These are phyloP conservation scores for Dryobotodes eremita DNA, from an alignment of 2,888 invertebrate genomes.

Conservation along the genomic window DNA sequence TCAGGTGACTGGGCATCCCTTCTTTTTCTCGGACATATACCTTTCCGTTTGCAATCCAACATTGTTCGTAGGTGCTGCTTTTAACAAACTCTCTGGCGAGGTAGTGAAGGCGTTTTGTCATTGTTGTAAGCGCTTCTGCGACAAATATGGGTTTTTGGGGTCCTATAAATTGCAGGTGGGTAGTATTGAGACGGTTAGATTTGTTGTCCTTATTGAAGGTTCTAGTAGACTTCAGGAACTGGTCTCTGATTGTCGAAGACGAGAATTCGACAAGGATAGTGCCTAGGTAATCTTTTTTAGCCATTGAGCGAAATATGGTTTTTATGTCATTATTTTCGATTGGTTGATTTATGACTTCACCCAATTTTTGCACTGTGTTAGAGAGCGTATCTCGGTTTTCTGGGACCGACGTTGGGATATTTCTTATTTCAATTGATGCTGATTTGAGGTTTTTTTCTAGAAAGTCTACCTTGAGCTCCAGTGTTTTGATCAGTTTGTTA, in stretches of 20 bases:
- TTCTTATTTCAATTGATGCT: too few species aligned
- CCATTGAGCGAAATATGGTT: neutral
- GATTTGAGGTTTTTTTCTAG: too few species aligned
- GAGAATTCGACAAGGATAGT: neutral
- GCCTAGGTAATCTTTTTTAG: neutral
- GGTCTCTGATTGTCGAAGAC: neutral
- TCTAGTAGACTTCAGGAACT: neutral
- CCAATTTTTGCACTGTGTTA: conserved; percentile 1
- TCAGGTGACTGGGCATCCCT: too few species aligned
- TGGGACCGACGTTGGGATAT: too few species aligned
- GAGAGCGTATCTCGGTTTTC: too few species aligned
- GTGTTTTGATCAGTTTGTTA: conserved; percentile 3
- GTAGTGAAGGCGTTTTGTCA: too few species aligned
- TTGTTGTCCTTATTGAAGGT: neutral
- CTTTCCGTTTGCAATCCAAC: too few species aligned
- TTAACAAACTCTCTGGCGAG: neutral
- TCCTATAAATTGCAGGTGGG: neutral
- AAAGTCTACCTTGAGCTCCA: neutral
- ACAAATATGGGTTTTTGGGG: neutral
- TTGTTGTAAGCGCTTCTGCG: neutral
- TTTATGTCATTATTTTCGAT: neutral
- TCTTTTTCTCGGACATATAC: too few species aligned
- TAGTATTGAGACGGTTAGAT: conserved; percentile 5
- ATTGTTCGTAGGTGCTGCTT: too few species aligned
- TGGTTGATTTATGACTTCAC: conserved; percentile 1